These are phyloP conservation scores for Hymenopus coronatus DNA, from an alignment of 2,888 invertebrate genomes.

Conservation along the genomic window DNA sequence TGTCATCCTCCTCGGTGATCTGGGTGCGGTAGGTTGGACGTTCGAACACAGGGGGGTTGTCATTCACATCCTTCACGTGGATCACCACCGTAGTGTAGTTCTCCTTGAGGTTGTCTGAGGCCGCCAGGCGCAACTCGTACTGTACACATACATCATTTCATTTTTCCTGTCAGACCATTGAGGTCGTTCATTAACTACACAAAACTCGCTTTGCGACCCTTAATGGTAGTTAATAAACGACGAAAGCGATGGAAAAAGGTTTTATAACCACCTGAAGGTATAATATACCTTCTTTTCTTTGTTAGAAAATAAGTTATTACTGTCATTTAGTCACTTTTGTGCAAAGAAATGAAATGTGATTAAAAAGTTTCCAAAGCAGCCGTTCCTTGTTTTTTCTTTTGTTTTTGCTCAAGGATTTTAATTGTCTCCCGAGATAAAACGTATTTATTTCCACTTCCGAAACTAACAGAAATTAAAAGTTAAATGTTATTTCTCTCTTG, in stretches of 20 bases:
- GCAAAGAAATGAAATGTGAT: no score
- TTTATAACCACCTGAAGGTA: background rate
- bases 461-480: no score
- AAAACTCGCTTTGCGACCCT: background rate
- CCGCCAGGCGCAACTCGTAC: constrained; percentile 92
- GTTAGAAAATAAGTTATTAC: no score
- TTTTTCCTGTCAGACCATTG: background rate
- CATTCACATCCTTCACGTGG: constrained; percentile 96
- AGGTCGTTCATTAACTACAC: background rate
- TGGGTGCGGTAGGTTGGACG: constrained; percentile 91
- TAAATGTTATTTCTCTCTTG: no score
- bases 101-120: constrained; percentile 94
- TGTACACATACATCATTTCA: constrained; percentile 45
- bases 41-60: constrained; percentile 96
- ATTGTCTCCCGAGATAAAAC: no score
- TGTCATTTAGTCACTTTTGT: no score
- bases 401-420: no score
- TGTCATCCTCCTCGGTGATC: constrained; percentile 94
- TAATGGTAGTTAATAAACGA: background rate
- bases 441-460: no score
- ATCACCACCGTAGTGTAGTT: constrained; percentile 96
- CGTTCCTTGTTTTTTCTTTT: no score
- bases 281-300: background rate
- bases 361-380: no score
- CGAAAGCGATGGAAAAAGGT: background rate